These are phyloP conservation scores for Bombus breviceps DNA, from an alignment of 1,140 invertebrate genomes.

Conservation along the genomic window DNA sequence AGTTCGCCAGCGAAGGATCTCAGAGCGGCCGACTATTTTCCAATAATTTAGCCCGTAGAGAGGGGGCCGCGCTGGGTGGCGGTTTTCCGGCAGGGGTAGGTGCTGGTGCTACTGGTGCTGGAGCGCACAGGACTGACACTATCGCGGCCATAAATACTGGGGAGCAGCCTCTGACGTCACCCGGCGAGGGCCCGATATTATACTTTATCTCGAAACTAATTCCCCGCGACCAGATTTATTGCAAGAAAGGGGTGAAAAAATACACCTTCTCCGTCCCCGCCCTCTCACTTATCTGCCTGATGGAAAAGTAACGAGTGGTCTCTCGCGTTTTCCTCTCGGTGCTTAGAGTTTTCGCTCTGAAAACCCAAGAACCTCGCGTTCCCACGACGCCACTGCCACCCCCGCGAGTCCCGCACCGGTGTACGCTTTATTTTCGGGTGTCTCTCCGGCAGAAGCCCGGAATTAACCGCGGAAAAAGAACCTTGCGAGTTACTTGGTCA, in stretches of 20 bases:
- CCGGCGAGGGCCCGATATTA: slow-evolving; percentile 77
- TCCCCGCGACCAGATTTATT: slow-evolving; percentile 79
- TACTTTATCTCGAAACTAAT: slow-evolving; percentile 80
- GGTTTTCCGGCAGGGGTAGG: slow-evolving; percentile 60
- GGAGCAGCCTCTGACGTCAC: slow-evolving; percentile 78
- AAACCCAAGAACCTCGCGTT: not conserved
- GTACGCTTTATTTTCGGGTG: too few relatives aligned
- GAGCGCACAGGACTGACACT: slow-evolving; percentile 76
- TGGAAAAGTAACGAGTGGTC: slow-evolving; percentile 65
- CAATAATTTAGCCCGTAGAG: slow-evolving; percentile 74
- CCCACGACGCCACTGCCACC: not conserved
- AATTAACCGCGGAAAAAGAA: too few relatives aligned
- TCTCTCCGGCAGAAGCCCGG: too few relatives aligned
- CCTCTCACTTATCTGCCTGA: slow-evolving; percentile 70
- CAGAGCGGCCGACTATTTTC: slow-evolving; percentile 74
- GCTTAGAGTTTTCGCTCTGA: not conserved
- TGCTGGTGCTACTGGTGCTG: slow-evolving; percentile 50
- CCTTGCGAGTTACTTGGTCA: too few relatives aligned
- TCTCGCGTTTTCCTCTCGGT: too few relatives aligned
- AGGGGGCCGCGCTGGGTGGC: slow-evolving; percentile 41
- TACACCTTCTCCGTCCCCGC: slow-evolving; percentile 57
- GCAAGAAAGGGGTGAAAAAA: slow-evolving; percentile 78
- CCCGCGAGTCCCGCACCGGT: too few relatives aligned
- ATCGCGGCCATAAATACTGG: slow-evolving; percentile 77
- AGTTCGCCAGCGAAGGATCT: slow-evolving; percentile 58